These are phyloP conservation scores for Chromis chromis DNA, from an alignment of 2,797 vertebrate species.

Conservation along the genomic window DNA sequence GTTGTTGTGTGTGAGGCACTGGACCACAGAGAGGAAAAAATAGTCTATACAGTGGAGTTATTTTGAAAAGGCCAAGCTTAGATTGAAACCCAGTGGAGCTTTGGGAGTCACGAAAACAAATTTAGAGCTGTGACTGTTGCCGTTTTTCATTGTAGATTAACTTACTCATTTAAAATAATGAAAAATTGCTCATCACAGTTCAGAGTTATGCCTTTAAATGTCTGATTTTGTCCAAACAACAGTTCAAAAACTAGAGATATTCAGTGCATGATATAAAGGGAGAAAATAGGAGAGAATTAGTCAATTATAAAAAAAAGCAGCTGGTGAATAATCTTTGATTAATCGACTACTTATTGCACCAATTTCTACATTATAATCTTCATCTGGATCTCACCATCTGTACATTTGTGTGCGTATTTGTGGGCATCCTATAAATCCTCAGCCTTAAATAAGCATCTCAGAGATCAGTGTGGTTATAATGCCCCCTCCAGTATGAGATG, in stretches of 20 bases:
- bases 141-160: too few species aligned
- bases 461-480: constrained; percentile 84
- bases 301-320: too few species aligned
- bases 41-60: neutral
- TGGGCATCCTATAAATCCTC: constrained; percentile 41
- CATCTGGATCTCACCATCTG: constrained; percentile 3
- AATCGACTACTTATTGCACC: neutral
- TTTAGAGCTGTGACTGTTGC: neutral
- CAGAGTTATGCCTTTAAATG: neutral
- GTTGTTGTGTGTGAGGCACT: constrained; percentile 1
- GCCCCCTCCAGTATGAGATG: constrained; percentile 79
- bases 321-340: neutral
- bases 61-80: neutral
- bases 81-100: neutral
- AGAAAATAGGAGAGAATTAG: neutral
- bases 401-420: constrained; percentile 22
- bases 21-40: constrained; percentile 17
- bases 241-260: neutral
- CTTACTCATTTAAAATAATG: too few species aligned
- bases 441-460: constrained; percentile 73
- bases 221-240: neutral
- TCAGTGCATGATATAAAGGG: neutral
- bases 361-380: neutral
- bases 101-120: neutral
- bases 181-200: neutral